Conservation (phyloP, 2,113 vertebrate genomes). For the Cyrtonyx montezumae region DNA sequence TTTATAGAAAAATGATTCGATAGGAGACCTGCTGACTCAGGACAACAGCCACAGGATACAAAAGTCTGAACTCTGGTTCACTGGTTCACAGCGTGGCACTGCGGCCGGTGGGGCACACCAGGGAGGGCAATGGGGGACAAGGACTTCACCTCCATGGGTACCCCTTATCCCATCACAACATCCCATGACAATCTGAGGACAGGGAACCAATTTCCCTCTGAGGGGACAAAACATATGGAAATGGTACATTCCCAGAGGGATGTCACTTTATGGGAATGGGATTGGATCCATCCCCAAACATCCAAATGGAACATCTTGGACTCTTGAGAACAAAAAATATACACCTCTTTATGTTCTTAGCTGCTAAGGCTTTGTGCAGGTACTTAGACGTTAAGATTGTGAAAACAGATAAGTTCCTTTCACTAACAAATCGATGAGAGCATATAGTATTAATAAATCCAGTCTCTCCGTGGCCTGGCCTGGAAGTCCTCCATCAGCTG, state of each 20-base stretch:
- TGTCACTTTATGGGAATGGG: slow-evolving; percentile 26
- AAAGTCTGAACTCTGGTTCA: background rate
- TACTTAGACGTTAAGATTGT: slow-evolving; percentile 10
- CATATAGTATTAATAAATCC: background rate
- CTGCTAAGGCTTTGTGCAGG: background rate
- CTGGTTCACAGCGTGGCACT: background rate
- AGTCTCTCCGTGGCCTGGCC: background rate
- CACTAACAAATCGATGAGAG: background rate
- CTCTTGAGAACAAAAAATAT: too few species aligned
- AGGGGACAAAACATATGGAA: slow-evolving; percentile 50
- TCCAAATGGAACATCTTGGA: slow-evolving; percentile 37
- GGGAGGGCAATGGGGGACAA: background rate
- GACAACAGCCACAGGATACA: background rate
- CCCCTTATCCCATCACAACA: background rate
- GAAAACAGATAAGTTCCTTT: slow-evolving; percentile 48
- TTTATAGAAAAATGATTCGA: background rate
- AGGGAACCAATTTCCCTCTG: slow-evolving; percentile 41
- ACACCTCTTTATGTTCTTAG: background rate
- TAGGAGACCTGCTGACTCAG: slow-evolving; percentile 46
- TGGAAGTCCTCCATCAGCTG: background rate
- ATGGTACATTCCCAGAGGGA: background rate
- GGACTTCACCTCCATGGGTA: background rate
- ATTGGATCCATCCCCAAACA: slow-evolving; percentile 36
- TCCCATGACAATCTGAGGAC: slow-evolving; percentile 25
- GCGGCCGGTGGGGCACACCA: too few species aligned